Conservation (phyloP, 2,797 vertebrate species). For the Scleropages formosus region DNA sequence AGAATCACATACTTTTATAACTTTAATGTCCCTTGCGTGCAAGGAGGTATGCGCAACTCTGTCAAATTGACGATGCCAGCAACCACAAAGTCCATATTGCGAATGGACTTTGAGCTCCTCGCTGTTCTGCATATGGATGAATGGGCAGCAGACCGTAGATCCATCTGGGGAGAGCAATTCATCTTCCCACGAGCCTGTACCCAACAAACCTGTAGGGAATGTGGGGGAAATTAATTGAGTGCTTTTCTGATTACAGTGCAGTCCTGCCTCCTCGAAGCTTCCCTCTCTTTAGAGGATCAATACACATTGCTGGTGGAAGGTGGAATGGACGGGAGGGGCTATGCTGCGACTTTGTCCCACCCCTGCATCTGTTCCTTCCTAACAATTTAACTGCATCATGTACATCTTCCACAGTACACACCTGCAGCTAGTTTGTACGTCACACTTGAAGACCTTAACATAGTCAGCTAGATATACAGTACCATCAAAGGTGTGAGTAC, state of each 20-base stretch:
- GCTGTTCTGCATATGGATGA: neutral
- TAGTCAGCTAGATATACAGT: neutral
- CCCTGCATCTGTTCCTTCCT: no score
- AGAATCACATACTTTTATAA: neutral
- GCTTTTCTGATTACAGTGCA: slow-evolving; percentile 22
- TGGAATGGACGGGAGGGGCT: neutral
- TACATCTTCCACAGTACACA: no score
- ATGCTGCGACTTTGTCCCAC: neutral
- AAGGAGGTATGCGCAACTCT: neutral
- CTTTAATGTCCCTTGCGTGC: neutral
- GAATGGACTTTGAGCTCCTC: neutral
- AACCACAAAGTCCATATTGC: neutral
- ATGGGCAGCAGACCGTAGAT: neutral
- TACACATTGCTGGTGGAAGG: neutral
- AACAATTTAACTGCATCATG: no score
- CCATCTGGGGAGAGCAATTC: neutral
- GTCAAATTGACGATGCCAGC: no score
- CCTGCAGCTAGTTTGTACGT: no score
- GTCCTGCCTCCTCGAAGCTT: neutral
- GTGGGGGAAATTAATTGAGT: slow-evolving; percentile 16
- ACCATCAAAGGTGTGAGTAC: no score
- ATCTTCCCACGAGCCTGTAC: neutral
- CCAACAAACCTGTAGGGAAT: neutral
- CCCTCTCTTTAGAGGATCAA: neutral
- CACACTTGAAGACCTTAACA: no score